Percentiles rank a stretch among this genome's conserved stretches.
Evolutionary conservation across 2,888 invertebrate genomes (phyloP).

Genomic region (Gandaritis pyraliata): DNA sequence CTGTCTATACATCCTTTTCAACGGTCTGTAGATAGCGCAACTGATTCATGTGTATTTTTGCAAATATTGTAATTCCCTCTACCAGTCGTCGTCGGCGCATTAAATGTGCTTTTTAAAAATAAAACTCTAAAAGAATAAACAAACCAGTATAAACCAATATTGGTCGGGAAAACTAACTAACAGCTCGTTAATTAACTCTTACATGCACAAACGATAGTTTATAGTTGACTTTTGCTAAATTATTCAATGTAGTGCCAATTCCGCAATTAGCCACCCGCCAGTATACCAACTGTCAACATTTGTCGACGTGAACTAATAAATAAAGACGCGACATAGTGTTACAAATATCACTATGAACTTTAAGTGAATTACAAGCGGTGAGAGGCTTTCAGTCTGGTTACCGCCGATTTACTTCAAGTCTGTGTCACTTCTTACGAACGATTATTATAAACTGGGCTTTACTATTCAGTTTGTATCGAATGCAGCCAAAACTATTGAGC

Average conservation of each 20-base stretch:
- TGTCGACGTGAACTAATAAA: constrained; percentile 24
- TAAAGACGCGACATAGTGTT: constrained; percentile 18
- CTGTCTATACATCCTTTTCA: no score
- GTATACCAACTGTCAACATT: constrained; percentile 15
- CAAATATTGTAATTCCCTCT: no score
- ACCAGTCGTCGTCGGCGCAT: no score
- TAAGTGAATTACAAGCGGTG: constrained; percentile 71
- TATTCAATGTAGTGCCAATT: constrained; percentile 16
- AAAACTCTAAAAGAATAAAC: not conserved
- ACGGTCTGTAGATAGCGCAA: no score
- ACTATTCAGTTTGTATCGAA: not conserved
- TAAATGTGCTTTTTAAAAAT: no score
- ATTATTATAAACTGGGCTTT: not conserved
- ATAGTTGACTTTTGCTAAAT: constrained; percentile 17
- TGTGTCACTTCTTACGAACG: constrained; percentile 8
- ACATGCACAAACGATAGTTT: constrained; percentile 16
- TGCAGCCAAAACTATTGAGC: not conserved
- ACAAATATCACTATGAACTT: constrained; percentile 54
- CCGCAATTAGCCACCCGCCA: constrained; percentile 15
- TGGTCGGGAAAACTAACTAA: constrained; percentile 3
- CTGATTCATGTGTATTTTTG: no score
- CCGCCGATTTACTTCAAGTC: constrained; percentile 41
- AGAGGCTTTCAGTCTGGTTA: constrained; percentile 66
- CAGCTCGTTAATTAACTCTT: constrained; percentile 9
- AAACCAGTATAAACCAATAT: constrained; percentile 6